Evolutionary conservation across 2,888 invertebrate species (phyloP), one percentile per base, ranked within the genome.

Genomic region (Tuberolachnus salignus): DNA sequence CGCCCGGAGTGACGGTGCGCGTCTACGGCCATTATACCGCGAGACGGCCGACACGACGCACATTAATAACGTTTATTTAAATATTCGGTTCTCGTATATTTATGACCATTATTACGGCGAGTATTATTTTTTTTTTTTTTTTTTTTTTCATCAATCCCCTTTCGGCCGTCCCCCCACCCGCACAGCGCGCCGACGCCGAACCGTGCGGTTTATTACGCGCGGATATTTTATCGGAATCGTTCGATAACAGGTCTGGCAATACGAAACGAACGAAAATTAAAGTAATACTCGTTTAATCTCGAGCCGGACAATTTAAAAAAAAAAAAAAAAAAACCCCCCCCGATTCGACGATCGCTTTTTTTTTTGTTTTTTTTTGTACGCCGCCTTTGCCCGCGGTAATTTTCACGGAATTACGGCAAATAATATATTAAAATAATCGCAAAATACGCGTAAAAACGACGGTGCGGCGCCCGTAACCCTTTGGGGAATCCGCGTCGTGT

Each of bases 51-150:
- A n/a, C n/a, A n/a, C n/a, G n/a, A n/a, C n/a, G n/a, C n/a, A n/a
- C 75, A 78, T 78, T 59, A 78, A 78, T 78, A 78, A 78, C 78
- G 78, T 78, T 78, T 78, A 78, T 78, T 78, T 78, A 69, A n/a
- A n/a, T 61, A 78, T 78, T 67, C 57, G 46, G 16, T 19, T 42
- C 44, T 42, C 53, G 21, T 53, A 21, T 55, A 21, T 21, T 55
- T 21, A 21, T n/a, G n/a, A n/a, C n/a, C n/a, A n/a, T 55, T 53
- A 51, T 46, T 21, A 34, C 34, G 3, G 6, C 34, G 34, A 34
- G 34, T 34, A 4, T 53, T 42, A 64, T 67, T 55, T 55, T 34
- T 67, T 19, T 42, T 63, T 19, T 46, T 46, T 64, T 46, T 46
- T 64, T 6, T 8, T 46, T 23, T 9, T 9, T 14, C 46, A 16